These are phyloP conservation scores for Patella ulyssiponensis DNA, from an alignment of 2,888 invertebrate species.

Conservation along the genomic window DNA sequence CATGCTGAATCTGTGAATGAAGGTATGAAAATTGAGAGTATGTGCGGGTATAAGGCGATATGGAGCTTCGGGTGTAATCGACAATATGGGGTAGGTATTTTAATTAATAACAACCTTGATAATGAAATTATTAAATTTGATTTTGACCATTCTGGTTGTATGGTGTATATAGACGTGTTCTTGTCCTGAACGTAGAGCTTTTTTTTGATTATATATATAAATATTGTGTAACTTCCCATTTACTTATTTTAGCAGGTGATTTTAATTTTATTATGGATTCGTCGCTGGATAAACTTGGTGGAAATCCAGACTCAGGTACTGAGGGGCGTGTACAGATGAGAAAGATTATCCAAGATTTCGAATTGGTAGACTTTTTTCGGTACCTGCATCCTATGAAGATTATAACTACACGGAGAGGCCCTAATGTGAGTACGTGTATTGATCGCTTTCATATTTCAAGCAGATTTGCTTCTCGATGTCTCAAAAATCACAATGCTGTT, in stretches of 20 bases:
- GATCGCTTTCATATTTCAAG: too few relatives aligned
- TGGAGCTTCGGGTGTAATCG: too few relatives aligned
- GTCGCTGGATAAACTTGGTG: conserved; percentile 29
- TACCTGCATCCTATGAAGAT: conserved; percentile 17
- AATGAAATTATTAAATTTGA: conserved; percentile 16
- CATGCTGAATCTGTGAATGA: too few relatives aligned
- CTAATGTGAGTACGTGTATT: background rate
- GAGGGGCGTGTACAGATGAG: conserved; percentile 24
- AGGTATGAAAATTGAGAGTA: too few relatives aligned
- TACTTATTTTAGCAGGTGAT: conserved; percentile 27
- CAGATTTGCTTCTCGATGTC: too few relatives aligned
- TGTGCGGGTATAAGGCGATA: background rate
- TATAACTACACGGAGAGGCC: background rate
- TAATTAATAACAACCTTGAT: too few relatives aligned
- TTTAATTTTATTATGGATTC: conserved; percentile 33
- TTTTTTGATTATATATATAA: conserved; percentile 22
- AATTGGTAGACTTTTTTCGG: conserved; percentile 26
- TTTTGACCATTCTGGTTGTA: conserved; percentile 21
- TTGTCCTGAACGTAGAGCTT: conserved; percentile 22
- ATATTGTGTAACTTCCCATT: conserved; percentile 17
- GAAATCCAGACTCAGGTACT: conserved; percentile 19
- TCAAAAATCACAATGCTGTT: conserved; percentile 13
- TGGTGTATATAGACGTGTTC: conserved; percentile 15
- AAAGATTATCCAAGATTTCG: conserved; percentile 23
- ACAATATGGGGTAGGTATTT: too few relatives aligned